Conservation (phyloP, 2,113 vertebrate genomes). For the Lutjanus erythropterus region DNA sequence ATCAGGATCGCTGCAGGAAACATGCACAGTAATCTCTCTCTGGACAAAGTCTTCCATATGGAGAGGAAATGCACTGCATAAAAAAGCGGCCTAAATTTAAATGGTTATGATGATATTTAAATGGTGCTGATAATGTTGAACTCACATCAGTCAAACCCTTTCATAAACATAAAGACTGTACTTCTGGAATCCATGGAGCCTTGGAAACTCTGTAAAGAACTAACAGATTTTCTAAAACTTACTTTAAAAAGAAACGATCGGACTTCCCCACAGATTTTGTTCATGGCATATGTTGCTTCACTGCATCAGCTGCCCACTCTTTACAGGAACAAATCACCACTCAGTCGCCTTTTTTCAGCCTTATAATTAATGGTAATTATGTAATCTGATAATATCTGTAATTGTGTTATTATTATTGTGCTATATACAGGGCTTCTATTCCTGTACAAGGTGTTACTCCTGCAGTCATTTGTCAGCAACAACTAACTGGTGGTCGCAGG, state of each 20-base stretch:
- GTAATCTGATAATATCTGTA: neutral
- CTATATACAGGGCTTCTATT: neutral
- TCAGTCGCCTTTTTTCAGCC: neutral
- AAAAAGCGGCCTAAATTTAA: conserved; percentile 8
- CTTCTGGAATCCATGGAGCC: neutral
- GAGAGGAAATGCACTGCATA: conserved; percentile 34
- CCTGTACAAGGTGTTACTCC: neutral
- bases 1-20: conserved; percentile 47
- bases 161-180: neutral
- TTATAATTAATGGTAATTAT: neutral
- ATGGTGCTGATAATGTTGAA: conserved; percentile 21
- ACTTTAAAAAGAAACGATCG: neutral
- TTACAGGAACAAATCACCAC: neutral
- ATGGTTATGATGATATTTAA: conserved; percentile 22
- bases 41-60: conserved; percentile 48
- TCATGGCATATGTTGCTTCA: neutral
- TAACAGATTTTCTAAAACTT: neutral
- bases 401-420: neutral
- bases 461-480: neutral
- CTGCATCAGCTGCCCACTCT: neutral
- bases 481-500: neutral
- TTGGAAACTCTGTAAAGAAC: conserved; percentile 2
- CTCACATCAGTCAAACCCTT: conserved; percentile 2
- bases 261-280: neutral
- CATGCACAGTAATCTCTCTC: conserved; percentile 32